Base-by-base conservation (phyloP, 2,113 vertebrate species). In the Pontoporia blainvillei region DNA sequence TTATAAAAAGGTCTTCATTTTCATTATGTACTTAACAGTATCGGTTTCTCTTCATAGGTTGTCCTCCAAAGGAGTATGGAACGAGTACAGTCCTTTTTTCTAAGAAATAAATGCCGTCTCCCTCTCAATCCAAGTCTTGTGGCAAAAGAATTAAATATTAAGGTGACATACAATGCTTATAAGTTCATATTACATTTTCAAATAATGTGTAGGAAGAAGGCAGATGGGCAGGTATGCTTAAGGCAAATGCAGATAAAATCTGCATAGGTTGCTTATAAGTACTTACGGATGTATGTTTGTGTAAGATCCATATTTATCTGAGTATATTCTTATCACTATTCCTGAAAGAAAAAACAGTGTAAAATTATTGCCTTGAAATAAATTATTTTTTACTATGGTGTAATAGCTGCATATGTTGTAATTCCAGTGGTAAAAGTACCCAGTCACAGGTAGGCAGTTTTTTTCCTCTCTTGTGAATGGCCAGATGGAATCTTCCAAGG, bases 111-210 rank as follows among this genome's bases (percentile, higher is more conserved):
- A 95, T 99, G 99, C 69, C 98, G 99, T 76, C 98, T 99, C 66
- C 99, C 99, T 76, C 99, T 99, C 89, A 99, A 99, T 97, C 99
- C 99, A 95, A 99, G 99, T 96, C 98, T 99, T 82, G 99, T 99
- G 97, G 99, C 99, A 95, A 99, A 99, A 96, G 99, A 99, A 87
- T 98, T 99, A 54, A 99, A 99, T 97, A 95, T 99, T 94, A 99
- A 99, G 99, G 99, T 99, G 98, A 92, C 57, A 69, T 95, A 54
- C 27, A 92, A 62, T 92, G 94, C 62, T 97, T 72, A 71, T 2
- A 92, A 91, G 14, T 97, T 93, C 41, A 75, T 91, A 89, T 52
- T 95, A 94, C 5, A 94, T 79, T 94, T 96, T n/a, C 95, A 62
- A 95, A 89, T 96, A 83, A 90, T 86, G 41, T 44, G 4, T 90